phyloP scores from a whole-genome alignment of 2,113 vertebrate species.

The Apteryx mantelli region DNA sequence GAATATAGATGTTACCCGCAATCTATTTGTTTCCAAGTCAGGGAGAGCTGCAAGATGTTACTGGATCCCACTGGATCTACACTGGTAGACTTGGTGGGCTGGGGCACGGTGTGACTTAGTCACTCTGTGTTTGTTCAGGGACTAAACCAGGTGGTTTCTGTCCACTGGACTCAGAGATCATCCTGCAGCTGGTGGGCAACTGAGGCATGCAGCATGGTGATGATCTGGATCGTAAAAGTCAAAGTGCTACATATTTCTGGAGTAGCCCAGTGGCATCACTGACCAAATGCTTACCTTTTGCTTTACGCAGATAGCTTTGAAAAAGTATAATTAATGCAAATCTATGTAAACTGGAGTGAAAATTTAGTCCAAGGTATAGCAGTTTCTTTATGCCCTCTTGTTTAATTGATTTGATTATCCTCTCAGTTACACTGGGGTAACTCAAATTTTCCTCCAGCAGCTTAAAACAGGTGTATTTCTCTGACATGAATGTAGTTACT shows the following conservation, averaged over 20 bases:
- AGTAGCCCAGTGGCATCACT: not conserved
- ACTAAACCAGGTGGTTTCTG: not conserved
- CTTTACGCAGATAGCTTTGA: conserved; percentile 7
- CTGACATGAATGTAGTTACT: not conserved
- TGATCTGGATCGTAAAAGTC: not conserved
- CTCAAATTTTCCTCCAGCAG: not conserved
- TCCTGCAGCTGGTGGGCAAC: not conserved
- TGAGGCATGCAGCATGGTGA: not conserved
- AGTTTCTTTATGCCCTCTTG: not conserved
- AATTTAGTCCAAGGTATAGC: not conserved
- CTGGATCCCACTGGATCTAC: not conserved
- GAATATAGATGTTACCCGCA: not conserved
- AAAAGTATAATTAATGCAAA: conserved; percentile 11
- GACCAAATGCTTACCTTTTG: not conserved
- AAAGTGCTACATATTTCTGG: not conserved
- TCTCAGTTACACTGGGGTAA: not conserved
- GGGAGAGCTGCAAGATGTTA: not conserved
- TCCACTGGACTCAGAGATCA: not conserved
- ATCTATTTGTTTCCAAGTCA: not conserved
- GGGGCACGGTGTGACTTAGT: not conserved
- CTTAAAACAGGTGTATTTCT: not conserved
- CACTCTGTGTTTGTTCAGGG: not conserved
- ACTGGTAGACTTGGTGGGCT: not conserved
- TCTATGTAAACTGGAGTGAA: not conserved
- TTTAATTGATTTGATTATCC: not conserved